Evolutionary conservation across 2,797 vertebrate genomes (phyloP).

Genomic region (Lagorchestes hirsutus): DNA sequence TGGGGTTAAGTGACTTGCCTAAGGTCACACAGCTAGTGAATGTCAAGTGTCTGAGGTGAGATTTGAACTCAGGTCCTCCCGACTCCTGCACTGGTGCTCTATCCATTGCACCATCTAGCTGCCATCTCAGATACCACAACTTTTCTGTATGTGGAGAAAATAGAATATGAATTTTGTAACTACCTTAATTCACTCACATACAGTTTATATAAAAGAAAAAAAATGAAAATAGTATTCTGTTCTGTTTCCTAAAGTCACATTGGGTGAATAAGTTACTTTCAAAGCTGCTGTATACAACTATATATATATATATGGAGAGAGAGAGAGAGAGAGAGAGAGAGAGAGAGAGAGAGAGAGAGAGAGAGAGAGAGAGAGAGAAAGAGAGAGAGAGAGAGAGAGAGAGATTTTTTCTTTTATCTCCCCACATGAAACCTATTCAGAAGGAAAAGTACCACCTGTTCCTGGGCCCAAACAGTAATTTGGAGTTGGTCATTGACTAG

Average conservation of each 20-base stretch:
- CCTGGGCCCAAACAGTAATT: neutral
- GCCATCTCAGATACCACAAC: neutral
- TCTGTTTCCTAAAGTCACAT: neutral
- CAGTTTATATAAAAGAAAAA: neutral
- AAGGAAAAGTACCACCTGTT: constrained; percentile 49
- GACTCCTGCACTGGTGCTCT: too few species aligned
- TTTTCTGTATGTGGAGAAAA: neutral
- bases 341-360: too few species aligned
- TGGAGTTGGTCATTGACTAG: constrained; percentile 41
- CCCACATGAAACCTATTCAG: neutral
- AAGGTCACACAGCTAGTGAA: too few species aligned
- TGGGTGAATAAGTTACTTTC: neutral
- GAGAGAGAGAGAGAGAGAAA: too few species aligned
- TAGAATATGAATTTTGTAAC: neutral
- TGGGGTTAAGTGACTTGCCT: too few species aligned
- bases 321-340: too few species aligned
- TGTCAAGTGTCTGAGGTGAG: too few species aligned
- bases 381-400: too few species aligned
- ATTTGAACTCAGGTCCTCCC: too few species aligned
- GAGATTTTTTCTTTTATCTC: neutral
- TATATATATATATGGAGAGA: neutral
- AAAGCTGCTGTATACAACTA: neutral
- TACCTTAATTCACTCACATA: neutral
- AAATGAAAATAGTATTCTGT: neutral
- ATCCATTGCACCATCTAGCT: too few species aligned